Evolutionary conservation across 2,113 vertebrate genomes (phyloP).

Genomic region (Puntigrus tetrazona): DNA sequence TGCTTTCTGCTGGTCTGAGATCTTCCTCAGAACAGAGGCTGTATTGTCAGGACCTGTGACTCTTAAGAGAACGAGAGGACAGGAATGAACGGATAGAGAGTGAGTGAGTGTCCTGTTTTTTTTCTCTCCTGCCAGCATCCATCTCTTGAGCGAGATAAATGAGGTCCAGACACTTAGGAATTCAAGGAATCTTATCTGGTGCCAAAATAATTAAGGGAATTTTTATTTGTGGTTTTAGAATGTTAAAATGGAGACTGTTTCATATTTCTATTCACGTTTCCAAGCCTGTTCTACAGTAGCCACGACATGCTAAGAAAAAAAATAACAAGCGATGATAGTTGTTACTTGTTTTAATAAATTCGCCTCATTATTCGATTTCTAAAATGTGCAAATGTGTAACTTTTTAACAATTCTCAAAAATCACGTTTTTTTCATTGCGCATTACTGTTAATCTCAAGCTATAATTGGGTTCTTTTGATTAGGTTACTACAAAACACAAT

Average conservation of each 20-base stretch:
- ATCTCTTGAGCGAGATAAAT: conserved; percentile 26
- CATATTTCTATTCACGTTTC: conserved; percentile 1
- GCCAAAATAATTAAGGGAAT: conserved; percentile 47
- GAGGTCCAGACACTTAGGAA: conserved; percentile 51
- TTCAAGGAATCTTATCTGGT: conserved; percentile 57
- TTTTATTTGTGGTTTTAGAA: conserved; percentile 31
- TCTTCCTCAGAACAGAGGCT: conserved; percentile 46
- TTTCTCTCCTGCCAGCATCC: background rate
- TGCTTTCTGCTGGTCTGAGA: conserved; percentile 21
- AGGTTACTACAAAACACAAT: too few species aligned
- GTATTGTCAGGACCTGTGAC: conserved; percentile 54
- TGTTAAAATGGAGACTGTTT: background rate
- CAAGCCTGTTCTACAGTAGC: background rate
- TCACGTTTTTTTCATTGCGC: too few species aligned
- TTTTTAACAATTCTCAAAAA: too few species aligned
- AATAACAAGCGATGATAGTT: background rate
- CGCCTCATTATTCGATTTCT: background rate
- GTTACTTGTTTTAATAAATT: background rate
- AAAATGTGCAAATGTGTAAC: too few species aligned
- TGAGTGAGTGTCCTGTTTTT: conserved; percentile 39
- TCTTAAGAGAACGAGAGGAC: conserved; percentile 47
- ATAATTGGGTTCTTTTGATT: too few species aligned
- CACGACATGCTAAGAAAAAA: background rate
- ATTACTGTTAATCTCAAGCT: too few species aligned
- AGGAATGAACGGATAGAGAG: conserved; percentile 30